phyloP scores from a whole-genome alignment of 1,140 invertebrate species.

The Drosophila nikananu region DNA sequence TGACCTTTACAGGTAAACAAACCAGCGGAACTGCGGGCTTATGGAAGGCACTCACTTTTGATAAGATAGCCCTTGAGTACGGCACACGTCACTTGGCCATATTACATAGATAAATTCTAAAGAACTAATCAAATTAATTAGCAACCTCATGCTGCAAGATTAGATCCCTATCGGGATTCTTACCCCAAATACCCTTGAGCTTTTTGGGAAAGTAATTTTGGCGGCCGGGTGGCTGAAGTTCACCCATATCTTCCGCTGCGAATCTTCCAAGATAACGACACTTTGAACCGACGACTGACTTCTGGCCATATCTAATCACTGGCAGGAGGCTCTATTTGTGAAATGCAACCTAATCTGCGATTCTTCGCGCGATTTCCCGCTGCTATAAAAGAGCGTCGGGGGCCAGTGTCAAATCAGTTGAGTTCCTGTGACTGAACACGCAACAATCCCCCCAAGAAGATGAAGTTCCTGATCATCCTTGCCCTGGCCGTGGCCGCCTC shows the following conservation, averaged over 20 bases:
- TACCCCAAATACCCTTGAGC: conserved; percentile 5
- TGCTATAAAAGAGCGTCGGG: conserved; percentile 48
- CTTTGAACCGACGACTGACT: conserved; percentile 20
- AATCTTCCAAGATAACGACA: conserved; percentile 37
- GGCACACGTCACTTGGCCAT: conserved; percentile 13
- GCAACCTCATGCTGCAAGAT: conserved; percentile 28
- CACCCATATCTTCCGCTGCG: conserved; percentile 25
- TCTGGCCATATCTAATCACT: conserved; percentile 32
- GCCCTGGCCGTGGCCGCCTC: conserved; percentile 66
- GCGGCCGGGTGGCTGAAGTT: conserved; percentile 37
- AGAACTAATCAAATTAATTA: conserved; percentile 59
- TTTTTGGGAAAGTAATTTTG: conserved; percentile 41
- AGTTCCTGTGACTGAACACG: conserved; percentile 53
- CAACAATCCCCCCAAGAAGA: conserved; percentile 45
- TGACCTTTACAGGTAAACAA: conserved; percentile 30
- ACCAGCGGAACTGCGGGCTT: conserved; percentile 19
- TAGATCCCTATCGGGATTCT: conserved; percentile 28
- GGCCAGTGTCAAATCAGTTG: conserved; percentile 47
- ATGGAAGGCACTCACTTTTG: background rate
- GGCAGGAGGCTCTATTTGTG: conserved; percentile 24
- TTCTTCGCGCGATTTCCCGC: background rate
- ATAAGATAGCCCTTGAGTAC: conserved; percentile 38
- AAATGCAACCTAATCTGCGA: conserved; percentile 33
- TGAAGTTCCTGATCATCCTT: conserved; percentile 79
- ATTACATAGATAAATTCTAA: conserved; percentile 1